These are phyloP conservation scores for Popillia japonica DNA, from an alignment of 1,140 invertebrate genomes.

Conservation along the genomic window DNA sequence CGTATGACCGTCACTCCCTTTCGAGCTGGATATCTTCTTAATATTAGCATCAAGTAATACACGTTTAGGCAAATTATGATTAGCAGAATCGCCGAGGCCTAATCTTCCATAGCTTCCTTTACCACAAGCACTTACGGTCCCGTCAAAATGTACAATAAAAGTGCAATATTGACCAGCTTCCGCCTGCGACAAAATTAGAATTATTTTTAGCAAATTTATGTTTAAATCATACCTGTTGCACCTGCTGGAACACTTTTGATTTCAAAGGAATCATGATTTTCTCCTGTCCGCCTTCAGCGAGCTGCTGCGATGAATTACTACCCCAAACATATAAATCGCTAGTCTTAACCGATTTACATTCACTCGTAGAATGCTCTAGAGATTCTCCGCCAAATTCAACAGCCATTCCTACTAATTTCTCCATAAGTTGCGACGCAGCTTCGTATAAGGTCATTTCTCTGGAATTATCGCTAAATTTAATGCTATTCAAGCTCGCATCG, in stretches of 20 bases:
- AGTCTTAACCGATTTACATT: slow-evolving; percentile 18
- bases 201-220: neutral
- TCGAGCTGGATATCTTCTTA: slow-evolving; percentile 63
- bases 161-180: slow-evolving; percentile 76
- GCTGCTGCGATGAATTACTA: slow-evolving; percentile 73
- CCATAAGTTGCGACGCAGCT: slow-evolving; percentile 66
- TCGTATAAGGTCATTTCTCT: slow-evolving; percentile 61
- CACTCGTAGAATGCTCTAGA: slow-evolving; percentile 35
- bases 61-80: slow-evolving; percentile 89
- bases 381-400: slow-evolving; percentile 52
- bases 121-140: slow-evolving; percentile 89
- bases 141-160: slow-evolving; percentile 69
- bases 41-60: slow-evolving; percentile 62
- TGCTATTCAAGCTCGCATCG: slow-evolving; percentile 43
- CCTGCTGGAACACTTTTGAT: slow-evolving; percentile 66
- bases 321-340: slow-evolving; percentile 75
- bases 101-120: slow-evolving; percentile 93
- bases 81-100: slow-evolving; percentile 92
- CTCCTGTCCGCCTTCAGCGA: slow-evolving; percentile 69
- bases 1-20: slow-evolving; percentile 86
- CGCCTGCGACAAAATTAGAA: slow-evolving; percentile 58
- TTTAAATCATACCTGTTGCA: slow-evolving; percentile 68
- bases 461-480: slow-evolving; percentile 42
- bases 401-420: slow-evolving; percentile 62
- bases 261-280: slow-evolving; percentile 69